phyloP scores from a whole-genome alignment of 2,113 vertebrate genomes.

The Typhlomys cinereus region DNA sequence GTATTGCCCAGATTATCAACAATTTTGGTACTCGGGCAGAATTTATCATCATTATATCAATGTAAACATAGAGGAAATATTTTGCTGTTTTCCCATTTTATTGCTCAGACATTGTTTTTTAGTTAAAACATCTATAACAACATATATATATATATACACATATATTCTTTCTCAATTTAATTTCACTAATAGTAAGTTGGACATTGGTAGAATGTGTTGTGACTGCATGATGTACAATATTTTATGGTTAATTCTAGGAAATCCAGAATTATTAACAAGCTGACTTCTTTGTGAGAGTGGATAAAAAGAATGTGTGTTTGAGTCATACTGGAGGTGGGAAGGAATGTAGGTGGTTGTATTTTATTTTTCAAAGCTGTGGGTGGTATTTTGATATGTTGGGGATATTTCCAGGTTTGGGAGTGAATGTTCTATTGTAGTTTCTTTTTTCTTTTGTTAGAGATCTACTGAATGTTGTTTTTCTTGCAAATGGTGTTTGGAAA shows the following conservation, averaged over 20 bases:
- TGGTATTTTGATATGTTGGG: constrained; percentile 59
- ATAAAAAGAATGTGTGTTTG: constrained; percentile 43
- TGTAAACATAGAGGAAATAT: background rate
- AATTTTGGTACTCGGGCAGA: background rate
- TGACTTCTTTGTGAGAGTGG: constrained; percentile 21
- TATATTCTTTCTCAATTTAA: constrained; percentile 2
- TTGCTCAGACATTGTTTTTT: background rate
- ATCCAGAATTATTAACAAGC: constrained; percentile 17
- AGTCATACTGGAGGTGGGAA: constrained; percentile 63
- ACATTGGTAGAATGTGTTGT: background rate
- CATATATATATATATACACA: background rate
- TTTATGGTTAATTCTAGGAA: constrained; percentile 30
- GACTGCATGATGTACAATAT: background rate
- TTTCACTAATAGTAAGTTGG: background rate
- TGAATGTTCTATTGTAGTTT: constrained; percentile 67
- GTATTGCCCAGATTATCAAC: background rate
- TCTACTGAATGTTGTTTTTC: constrained; percentile 62
- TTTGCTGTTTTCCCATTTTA: background rate
- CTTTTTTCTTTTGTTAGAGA: constrained; percentile 66
- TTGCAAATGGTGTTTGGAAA: constrained; percentile 67
- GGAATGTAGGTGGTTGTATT: constrained; percentile 61
- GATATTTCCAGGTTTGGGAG: constrained; percentile 60
- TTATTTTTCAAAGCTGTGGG: constrained; percentile 70
- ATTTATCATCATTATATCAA: background rate
- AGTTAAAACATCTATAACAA: constrained; percentile 17